phyloP scores from a whole-genome alignment of 2,888 invertebrate species.

The Drosophila hamatofila region DNA sequence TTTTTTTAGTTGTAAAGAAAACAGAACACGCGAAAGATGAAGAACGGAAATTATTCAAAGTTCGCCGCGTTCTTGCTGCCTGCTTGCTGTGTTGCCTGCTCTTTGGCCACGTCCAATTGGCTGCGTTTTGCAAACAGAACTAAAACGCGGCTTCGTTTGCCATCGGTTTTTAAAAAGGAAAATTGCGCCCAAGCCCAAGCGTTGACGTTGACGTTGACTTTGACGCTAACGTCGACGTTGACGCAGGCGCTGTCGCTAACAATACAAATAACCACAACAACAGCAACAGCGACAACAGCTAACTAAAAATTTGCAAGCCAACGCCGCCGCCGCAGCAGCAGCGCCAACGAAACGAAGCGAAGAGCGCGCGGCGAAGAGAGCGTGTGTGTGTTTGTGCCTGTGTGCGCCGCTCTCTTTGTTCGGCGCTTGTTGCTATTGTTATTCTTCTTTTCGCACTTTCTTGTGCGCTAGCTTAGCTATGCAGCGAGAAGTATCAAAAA shows the following conservation, averaged over 20 bases:
- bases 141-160: conserved; percentile 70
- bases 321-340: conserved; percentile 8
- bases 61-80: conserved; percentile 17
- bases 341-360: conserved; percentile 11
- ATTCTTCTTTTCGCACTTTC: conserved; percentile 7
- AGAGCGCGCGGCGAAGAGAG: conserved; percentile 18
- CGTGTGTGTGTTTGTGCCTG: background rate
- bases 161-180: conserved; percentile 71
- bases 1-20: conserved; percentile 12
- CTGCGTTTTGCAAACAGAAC: conserved; percentile 83
- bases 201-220: conserved; percentile 33
- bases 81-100: conserved; percentile 18
- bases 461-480: background rate
- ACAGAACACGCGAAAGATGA: conserved; percentile 15
- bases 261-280: conserved; percentile 18
- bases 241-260: conserved; percentile 19
- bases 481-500: conserved; percentile 38
- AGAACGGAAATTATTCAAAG: conserved; percentile 27
- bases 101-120: conserved; percentile 74
- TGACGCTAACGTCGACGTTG: conserved; percentile 24
- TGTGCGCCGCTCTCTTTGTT: conserved; percentile 3
- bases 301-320: conserved; percentile 31
- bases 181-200: conserved; percentile 65
- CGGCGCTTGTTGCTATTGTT: conserved; percentile 4
- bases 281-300: conserved; percentile 4